Evolutionary conservation across 2,797 vertebrate species (phyloP).

Genomic region (Gadopsis marmoratus): DNA sequence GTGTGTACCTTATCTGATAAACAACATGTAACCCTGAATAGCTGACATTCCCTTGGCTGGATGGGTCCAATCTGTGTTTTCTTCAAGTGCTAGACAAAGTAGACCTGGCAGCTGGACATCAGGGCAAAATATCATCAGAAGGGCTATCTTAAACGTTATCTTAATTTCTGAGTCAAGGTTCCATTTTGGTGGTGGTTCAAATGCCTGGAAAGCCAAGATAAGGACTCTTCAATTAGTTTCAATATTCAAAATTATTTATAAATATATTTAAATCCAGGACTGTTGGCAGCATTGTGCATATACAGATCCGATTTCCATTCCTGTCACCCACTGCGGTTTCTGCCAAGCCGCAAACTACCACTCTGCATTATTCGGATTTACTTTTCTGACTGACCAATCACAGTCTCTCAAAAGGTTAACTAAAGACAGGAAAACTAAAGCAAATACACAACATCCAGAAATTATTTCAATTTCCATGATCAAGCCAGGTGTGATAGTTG

Average conservation of each 20-base stretch:
- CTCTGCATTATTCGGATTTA: constrained; percentile 32
- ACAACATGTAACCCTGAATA: constrained; percentile 75
- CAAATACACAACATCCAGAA: constrained; percentile 62
- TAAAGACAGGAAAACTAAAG: constrained; percentile 53
- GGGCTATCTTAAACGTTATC: constrained; percentile 46
- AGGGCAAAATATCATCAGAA: constrained; percentile 40
- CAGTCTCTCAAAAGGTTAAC: constrained; percentile 48
- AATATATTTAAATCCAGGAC: constrained; percentile 57
- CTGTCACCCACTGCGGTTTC: constrained; percentile 43
- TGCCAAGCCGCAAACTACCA: constrained; percentile 53
- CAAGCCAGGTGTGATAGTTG: constrained; percentile 64
- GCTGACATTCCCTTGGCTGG: constrained; percentile 73
- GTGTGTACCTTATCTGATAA: constrained; percentile 83
- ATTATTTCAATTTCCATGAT: constrained; percentile 61
- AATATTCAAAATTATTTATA: constrained; percentile 62
- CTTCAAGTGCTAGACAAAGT: constrained; percentile 29
- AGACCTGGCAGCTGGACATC: constrained; percentile 44
- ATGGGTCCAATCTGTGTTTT: constrained; percentile 65
- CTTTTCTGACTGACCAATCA: constrained; percentile 55
- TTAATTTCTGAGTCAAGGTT: constrained; percentile 49
- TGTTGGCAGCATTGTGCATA: constrained; percentile 30
- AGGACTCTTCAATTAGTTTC: constrained; percentile 43
- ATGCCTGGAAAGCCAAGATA: constrained; percentile 36
- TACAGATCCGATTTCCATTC: constrained; percentile 61
- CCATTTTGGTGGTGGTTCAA: constrained; percentile 51